Percentiles rank a stretch among this genome's conserved stretches.
These are phyloP conservation scores for Podiceps cristatus DNA, from an alignment of 2,113 vertebrate species.

Conservation along the genomic window DNA sequence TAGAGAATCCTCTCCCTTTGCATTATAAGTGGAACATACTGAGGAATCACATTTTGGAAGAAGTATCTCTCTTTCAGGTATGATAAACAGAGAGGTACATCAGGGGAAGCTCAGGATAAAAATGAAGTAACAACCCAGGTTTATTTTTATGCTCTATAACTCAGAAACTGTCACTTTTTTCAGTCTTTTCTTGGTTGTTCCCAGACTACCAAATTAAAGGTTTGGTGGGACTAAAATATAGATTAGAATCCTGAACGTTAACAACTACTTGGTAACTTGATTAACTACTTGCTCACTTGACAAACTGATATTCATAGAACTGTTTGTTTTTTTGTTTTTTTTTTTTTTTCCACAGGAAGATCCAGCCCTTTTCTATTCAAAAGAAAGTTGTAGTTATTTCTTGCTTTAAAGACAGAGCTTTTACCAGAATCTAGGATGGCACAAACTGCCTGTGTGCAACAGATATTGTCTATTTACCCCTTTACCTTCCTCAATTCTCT, in stretches of 20 bases:
- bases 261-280: not conserved
- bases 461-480: not conserved
- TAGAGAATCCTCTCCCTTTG: not conserved
- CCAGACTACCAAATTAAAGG: not conserved
- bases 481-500: not conserved
- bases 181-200: not conserved
- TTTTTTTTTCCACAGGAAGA: not conserved
- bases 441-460: not conserved
- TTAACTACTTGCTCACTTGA: not conserved
- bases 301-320: not conserved
- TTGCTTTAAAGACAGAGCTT: not conserved
- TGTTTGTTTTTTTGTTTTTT: too few species aligned
- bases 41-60: not conserved
- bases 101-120: not conserved
- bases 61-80: not conserved
- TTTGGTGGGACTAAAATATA: not conserved
- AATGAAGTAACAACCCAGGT: not conserved
- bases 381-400: not conserved
- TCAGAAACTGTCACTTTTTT: not conserved
- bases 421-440: not conserved
- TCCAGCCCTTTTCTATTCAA: not conserved
- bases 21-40: not conserved
- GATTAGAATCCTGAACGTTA: not conserved
- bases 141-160: not conserved
- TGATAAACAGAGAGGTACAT: not conserved